Base-by-base conservation (phyloP, 2,797 vertebrate genomes). In the Acipenser transmontanus region DNA sequence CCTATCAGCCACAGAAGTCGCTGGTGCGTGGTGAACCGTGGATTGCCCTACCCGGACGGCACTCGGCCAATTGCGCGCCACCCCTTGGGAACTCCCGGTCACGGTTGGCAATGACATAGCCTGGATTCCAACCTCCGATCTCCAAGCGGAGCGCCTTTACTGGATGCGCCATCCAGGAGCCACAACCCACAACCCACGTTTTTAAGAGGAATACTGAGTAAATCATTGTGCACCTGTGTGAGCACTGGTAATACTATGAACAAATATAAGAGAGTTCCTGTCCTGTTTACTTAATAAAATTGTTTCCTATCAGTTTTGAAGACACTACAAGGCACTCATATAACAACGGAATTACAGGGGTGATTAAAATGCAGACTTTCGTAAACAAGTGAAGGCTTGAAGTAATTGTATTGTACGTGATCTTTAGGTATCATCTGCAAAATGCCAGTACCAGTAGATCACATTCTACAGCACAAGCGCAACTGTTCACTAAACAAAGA, bases 381-480 rank as follows among this genome's bases (percentile, higher is more conserved):
- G 54, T 2, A 11, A n/a, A 13, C 54, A 57, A 57, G 12, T 57
- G 54, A 7, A 7, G 54, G 12, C 54, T 57, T n/a, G 54, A 66
- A 66, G 64, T 59, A 64, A 13, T 49, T 61, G 49, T 52, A 61
- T 62, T 59, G 64, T 68, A 66, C 17, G 13, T 65, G 59, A 66
- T 66, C 64, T 60, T 60, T 12, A 63, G 51, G 64, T 51, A 63
- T 68, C 64, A 67, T 63, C 51, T 49, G 61, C 54, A 67, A 71
- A 63, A 71, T 63, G 67, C 67, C 67, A 66, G 63, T 66, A 67
- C 67, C 70, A 68, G 67, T 67, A 48, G 50, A 49, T 34, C 34
- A 59, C 67, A 72, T 72, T 72, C 67, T 64, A 65, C n/a, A 51
- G 50, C 47, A 34, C 14, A 59, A 62, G 12, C 34, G 51, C 50